Base-by-base conservation (phyloP, 2,888 invertebrate genomes). In the Dicroscelio sp. region DNA sequence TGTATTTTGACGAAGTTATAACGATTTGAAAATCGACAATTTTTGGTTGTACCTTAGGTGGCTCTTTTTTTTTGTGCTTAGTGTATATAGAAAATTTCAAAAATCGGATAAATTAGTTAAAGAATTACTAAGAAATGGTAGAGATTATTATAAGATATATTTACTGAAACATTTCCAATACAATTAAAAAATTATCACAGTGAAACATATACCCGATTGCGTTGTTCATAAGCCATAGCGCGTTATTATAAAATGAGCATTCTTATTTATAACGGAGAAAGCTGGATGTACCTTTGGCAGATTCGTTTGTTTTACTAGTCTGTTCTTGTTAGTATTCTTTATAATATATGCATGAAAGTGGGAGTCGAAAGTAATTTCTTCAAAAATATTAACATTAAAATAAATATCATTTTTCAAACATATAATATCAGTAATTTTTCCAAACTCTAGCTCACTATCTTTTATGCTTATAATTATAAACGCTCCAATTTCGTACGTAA, bases 361-460 rank as follows among this genome's bases (percentile, higher is more conserved):
- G 14, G 43, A 43, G 14, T 43, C 43, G 14, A 43, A 43, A 43
- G 43, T 43, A 43, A 43, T 43, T 43, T 43, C 43, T 43, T 43
- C 10, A 43, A 12, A 14, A 43, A 43, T 43, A 14, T 43, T 43
- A 63, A 30, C 27, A 60, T 63, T 10, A 63, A 67, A 67, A 35
- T 35, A 67, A 17, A 67, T 30, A n/a, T 38, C 67, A 38, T 38
- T 67, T 2, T 67, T 25, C n/a, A 67, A 35, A 25, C 23, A 20
- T 38, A 67, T 67, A 10, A 67, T 67, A 20, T 35, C 35, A 8
- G n/a, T 20, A 23, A 67, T 38, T 67, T 67, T 67, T 35, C 67
- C 67, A 67, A 67, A 67, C 38, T 67, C 67, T 35, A 35, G n/a
- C 25, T 67, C 67, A 23, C 58, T 58, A n/a, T 58, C 23, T 55